Evolutionary conservation across 1,140 invertebrate species (phyloP).

Genomic region (Aphelinus atriplicis): DNA sequence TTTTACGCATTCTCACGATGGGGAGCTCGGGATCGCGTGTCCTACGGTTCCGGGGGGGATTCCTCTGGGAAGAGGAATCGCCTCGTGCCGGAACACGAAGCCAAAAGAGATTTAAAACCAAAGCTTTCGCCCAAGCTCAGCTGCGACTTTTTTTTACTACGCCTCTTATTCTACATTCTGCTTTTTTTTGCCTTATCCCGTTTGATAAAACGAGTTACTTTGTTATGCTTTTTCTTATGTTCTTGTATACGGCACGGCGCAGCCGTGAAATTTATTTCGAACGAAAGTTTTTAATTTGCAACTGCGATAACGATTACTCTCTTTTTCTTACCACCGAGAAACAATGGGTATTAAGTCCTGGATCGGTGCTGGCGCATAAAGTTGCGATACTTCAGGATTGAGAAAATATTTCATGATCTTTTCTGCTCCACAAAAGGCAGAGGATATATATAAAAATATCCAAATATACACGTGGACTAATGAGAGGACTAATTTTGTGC

Average conservation of each 20-base stretch:
- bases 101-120: slow-evolving; percentile 34
- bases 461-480: not conserved
- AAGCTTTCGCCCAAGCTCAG: not conserved
- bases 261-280: slow-evolving; percentile 8
- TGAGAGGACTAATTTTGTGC: not conserved
- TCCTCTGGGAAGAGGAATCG: slow-evolving; percentile 19
- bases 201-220: slow-evolving; percentile 33
- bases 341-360: not conserved
- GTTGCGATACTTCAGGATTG: too few relatives aligned
- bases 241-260: not conserved
- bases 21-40: not conserved
- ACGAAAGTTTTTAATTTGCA: slow-evolving; percentile 34
- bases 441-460: not conserved
- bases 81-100: slow-evolving; percentile 8
- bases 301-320: not conserved
- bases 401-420: too few relatives aligned
- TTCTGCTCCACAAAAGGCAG: too few relatives aligned
- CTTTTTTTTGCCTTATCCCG: slow-evolving; percentile 9
- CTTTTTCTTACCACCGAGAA: not conserved
- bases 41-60: not conserved
- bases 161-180: not conserved
- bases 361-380: too few relatives aligned
- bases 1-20: slow-evolving; percentile 35
- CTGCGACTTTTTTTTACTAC: not conserved
- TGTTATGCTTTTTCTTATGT: slow-evolving; percentile 30